Evolutionary conservation across 2,888 invertebrate genomes (phyloP).

Genomic region (Caenorhabditis doughertyi): DNA sequence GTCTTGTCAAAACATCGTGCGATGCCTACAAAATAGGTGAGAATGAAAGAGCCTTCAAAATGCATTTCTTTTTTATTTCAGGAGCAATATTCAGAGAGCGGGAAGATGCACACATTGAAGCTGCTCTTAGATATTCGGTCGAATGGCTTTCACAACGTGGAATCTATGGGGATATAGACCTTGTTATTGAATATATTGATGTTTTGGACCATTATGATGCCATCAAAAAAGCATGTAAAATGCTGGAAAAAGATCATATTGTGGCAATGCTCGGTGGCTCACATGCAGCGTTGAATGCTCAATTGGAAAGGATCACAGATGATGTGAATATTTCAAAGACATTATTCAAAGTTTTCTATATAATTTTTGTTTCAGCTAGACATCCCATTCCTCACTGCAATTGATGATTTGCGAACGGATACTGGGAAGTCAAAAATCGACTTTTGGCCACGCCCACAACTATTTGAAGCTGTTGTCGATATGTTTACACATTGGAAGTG

Average conservation of each 20-base stretch:
- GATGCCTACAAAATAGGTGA: constrained; percentile 54
- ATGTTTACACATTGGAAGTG: constrained; percentile 81
- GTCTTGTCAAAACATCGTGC: neutral
- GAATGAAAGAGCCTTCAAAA: neutral
- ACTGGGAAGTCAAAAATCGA: constrained; percentile 68
- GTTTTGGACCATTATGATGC: constrained; percentile 59
- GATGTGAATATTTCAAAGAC: constrained; percentile 59
- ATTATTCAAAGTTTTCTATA: neutral
- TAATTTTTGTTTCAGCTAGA: constrained; percentile 73
- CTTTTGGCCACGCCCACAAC: constrained; percentile 79
- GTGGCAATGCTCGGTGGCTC: constrained; percentile 79
- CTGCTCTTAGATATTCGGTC: constrained; percentile 77
- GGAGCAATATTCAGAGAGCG: constrained; percentile 79
- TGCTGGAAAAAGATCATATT: constrained; percentile 78
- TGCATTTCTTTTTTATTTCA: constrained; percentile 43
- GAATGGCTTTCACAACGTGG: constrained; percentile 78
- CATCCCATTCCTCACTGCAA: constrained; percentile 77
- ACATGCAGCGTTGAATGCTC: constrained; percentile 76
- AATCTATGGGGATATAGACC: constrained; percentile 71
- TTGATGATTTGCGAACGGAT: constrained; percentile 73
- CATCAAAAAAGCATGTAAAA: constrained; percentile 81
- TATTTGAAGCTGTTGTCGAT: constrained; percentile 79
- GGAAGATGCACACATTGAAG: constrained; percentile 80
- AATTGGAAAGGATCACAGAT: constrained; percentile 76
- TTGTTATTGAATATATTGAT: constrained; percentile 75